Base-by-base conservation (phyloP, 2,888 invertebrate genomes). In the Polyommatus iphigenia region DNA sequence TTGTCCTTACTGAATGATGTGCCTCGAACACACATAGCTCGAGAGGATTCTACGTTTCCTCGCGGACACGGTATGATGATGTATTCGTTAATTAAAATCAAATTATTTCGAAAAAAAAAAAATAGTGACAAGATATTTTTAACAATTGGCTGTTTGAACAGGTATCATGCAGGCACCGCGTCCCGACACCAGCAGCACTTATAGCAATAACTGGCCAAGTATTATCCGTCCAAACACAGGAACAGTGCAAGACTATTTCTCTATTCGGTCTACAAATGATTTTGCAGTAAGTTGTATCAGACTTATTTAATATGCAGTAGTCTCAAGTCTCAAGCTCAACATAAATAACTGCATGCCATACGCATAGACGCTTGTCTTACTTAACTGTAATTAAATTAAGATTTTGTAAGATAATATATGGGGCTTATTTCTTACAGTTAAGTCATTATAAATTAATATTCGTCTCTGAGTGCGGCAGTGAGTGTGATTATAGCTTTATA, bases 1-100 rank as follows among this genome's bases (percentile, higher is more conserved):
- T 81, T 92, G 2, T 82, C 89, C 0, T 81, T 89, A 78, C 81
- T 92, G 18, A 83, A 84, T 3, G 82, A 81, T 59, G 87, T 87
- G 15, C 89, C 90, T 2, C 82, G 87, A 1, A 85, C 85, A 0
- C 85, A 82, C 24, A 83, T 90, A 5, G 81, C 83, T 0, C 86
- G 83, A 79, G 82, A 81, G 76, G 78, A 78, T 6, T 24, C 79
- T 71, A 32, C 67, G 76, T 76, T 57, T 50, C 20, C 20, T 4
- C 32, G 24, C 54, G 54, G 54, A 41, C 18, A n/a, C 36, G 78
- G 54, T 73, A 10, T 62, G 24, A 62, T 54, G 18, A 54, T 18
- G 5, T 54, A 54, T 54, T 46, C 46, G 10, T 46, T 46, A 46
- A 3, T 46, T 46, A 13, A 46, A 46, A 46, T 46, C 10, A 46